phyloP scores from a whole-genome alignment of 2,113 vertebrate genomes.

The Dolichotis patagonum region DNA sequence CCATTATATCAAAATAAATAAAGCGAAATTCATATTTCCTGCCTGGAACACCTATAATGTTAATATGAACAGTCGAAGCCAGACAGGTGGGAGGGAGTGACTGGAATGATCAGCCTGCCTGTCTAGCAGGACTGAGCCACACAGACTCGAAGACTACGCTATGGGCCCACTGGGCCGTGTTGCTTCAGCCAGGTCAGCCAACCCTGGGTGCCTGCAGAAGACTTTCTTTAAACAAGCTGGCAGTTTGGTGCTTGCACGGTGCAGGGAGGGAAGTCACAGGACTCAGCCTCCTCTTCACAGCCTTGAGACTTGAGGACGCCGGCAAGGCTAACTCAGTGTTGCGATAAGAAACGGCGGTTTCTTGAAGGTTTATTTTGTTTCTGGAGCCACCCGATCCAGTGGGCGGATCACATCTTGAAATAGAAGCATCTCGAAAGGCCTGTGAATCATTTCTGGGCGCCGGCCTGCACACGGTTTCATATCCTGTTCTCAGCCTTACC shows the following conservation, averaged over 20 bases:
- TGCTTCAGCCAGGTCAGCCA: conserved; percentile 62
- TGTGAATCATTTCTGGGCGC: conserved; percentile 72
- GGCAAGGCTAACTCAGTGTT: not conserved
- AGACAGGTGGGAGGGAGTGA: not conserved
- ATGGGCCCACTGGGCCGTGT: not conserved
- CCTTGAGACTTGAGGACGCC: not conserved
- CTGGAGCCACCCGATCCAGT: conserved; percentile 75
- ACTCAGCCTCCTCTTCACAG: not conserved
- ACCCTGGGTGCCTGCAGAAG: conserved; percentile 66
- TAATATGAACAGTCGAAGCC: not conserved
- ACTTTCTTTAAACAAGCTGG: conserved; percentile 51
- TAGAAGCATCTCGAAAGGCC: conserved; percentile 79
- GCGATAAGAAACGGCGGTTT: conserved; percentile 64
- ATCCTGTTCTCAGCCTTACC: conserved; percentile 79
- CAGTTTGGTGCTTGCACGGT: not conserved
- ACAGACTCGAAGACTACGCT: not conserved
- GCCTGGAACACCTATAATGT: not conserved
- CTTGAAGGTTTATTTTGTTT: conserved; percentile 77
- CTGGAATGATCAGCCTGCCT: not conserved
- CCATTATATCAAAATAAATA: not conserved
- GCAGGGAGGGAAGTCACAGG: conserved; percentile 50
- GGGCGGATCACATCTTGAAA: conserved; percentile 75
- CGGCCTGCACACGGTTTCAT: conserved; percentile 71
- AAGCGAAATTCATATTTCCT: not conserved
- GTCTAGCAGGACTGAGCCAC: not conserved